Evolutionary conservation across 2,797 vertebrate genomes (phyloP).

Genomic region (Nannoperca obscura): DNA sequence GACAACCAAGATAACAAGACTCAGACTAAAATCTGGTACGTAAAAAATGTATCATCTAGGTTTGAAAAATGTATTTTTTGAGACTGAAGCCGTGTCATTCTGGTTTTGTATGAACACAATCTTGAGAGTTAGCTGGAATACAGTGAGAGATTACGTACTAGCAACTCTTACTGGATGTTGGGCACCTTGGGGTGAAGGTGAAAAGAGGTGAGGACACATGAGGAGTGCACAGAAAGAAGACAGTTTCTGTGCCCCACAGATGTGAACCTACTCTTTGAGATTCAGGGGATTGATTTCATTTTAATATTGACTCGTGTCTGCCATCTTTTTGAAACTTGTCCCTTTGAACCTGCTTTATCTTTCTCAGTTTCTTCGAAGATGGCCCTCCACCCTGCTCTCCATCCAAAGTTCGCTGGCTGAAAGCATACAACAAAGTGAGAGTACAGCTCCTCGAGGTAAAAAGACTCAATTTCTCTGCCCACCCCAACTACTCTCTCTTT

Average conservation of each 20-base stretch:
- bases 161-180: background rate
- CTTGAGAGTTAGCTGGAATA: background rate
- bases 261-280: background rate
- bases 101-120: background rate
- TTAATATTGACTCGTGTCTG: background rate
- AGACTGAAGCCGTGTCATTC: background rate
- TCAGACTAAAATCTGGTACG: constrained; percentile 65
- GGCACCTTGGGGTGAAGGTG: background rate
- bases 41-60: background rate
- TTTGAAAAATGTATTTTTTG: background rate
- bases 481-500: constrained; percentile 1
- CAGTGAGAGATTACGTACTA: background rate
- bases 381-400: constrained; percentile 88
- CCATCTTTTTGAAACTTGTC: background rate
- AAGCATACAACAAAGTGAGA: constrained; percentile 94
- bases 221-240: background rate
- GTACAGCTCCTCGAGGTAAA: constrained; percentile 93
- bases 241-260: background rate
- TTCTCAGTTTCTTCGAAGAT: constrained; percentile 76
- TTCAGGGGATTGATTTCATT: background rate
- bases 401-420: constrained; percentile 92
- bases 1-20: constrained; percentile 50
- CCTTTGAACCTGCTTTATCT: constrained; percentile 20
- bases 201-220: background rate
- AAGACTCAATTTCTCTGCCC: constrained; percentile 3